Evolutionary conservation across 1,140 invertebrate genomes (phyloP), one percentile per base, ranked within the genome.

Genomic region (Bathynomus jamesi): DNA sequence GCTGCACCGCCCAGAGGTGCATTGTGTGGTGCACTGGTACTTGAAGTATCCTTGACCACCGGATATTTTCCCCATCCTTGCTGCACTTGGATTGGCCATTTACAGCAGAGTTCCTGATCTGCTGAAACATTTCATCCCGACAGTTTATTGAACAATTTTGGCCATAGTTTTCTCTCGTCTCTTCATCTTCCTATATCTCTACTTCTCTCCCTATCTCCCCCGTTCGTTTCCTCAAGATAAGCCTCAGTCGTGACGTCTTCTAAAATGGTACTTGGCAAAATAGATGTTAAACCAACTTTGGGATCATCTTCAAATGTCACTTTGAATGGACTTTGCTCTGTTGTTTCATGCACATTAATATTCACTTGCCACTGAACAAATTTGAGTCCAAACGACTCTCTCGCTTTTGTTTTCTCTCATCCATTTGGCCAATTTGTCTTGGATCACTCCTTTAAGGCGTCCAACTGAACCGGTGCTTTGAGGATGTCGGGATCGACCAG

Each of bases 311-410:
- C 64, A 7, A 66, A 66, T 29, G 27, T 66, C 11, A 66, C 27
- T 66, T 66, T 66, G 28, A 66, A 66, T 66, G 64, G 7, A 21
- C 28, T 66, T 13, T 66, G 64, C 8, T 21, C 27, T 11, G 64
- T 66, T 27, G 64, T 66, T 66, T 66, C 64, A 7, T 66, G 64
- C 29, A 4, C 11, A 10, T 21, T 66, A 21, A 66, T 66, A 31
- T 66, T 66, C 29, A 66, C 28, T 66, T 28, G 28, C 64, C 64
- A 66, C 64, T 66, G 64, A 66, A 66, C 27, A 66, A 66, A 66
- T 31, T 66, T 66, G 10, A 66, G 27, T 28, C 10, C 2, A 21
- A 65, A 25, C 30, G 63, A 65, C 63, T 29, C 28, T 65, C 28
- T 28, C 30, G 28, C 64, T 28, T 13, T 66, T 28, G 28, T 66